Conservation (phyloP, 2,113 vertebrate species). For the Microtus oregoni region DNA sequence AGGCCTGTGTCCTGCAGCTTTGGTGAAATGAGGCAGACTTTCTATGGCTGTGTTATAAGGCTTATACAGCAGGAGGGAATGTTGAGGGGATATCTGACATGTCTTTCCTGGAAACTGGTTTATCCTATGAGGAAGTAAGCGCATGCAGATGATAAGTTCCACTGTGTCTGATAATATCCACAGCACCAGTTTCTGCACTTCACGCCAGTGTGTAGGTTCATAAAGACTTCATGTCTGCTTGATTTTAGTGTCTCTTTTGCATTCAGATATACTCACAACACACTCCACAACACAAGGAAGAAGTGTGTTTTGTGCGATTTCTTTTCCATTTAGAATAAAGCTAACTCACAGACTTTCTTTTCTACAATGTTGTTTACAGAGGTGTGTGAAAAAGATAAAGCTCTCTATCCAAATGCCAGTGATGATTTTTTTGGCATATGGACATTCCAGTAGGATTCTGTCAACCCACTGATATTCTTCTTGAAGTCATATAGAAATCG, state of each 20-base stretch:
- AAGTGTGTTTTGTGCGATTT: not conserved
- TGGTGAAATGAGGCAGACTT: not conserved
- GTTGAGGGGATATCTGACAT: not conserved
- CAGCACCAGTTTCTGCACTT: not conserved
- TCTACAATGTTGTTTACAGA: not conserved
- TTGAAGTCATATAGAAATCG: slow-evolving; percentile 24
- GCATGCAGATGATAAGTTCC: not conserved
- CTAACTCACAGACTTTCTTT: not conserved
- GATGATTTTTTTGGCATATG: not conserved
- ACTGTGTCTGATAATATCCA: not conserved
- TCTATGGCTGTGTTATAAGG: not conserved
- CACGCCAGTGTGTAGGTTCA: not conserved
- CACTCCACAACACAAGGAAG: not conserved
- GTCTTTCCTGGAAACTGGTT: not conserved
- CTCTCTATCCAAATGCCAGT: not conserved
- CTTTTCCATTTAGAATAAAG: not conserved
- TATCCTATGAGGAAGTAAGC: not conserved
- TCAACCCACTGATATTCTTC: not conserved
- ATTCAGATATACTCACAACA: not conserved
- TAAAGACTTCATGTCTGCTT: not conserved
- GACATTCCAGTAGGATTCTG: not conserved
- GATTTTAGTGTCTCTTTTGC: not conserved
- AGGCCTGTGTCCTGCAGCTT: not conserved
- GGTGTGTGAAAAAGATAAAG: not conserved
- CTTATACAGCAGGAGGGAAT: not conserved